Evolutionary conservation across 2,888 invertebrate species (phyloP).

Genomic region (Brachyptera putata): DNA sequence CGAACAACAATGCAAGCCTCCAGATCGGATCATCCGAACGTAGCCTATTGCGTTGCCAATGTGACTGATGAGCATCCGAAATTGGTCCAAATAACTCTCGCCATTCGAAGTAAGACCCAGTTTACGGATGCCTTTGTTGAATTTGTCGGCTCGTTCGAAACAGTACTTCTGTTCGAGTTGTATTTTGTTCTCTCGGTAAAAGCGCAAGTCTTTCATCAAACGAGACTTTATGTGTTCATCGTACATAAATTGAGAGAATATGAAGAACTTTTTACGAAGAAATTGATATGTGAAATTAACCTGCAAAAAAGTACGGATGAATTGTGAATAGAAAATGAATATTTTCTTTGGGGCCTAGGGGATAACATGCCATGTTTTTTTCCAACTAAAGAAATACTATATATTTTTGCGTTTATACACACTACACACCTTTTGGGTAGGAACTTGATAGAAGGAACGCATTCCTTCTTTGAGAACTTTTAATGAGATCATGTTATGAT

Average conservation of each 20-base stretch:
- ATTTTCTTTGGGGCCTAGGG: too few relatives aligned
- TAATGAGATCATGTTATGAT: too few relatives aligned
- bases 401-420: too few relatives aligned
- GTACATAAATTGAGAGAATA: slow-evolving; percentile 94
- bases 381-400: background rate
- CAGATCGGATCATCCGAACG: slow-evolving; percentile 88
- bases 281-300: slow-evolving; percentile 91
- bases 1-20: slow-evolving; percentile 87
- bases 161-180: slow-evolving; percentile 67
- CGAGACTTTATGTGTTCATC: slow-evolving; percentile 97
- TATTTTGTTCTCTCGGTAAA: slow-evolving; percentile 70
- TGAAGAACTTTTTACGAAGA: slow-evolving; percentile 84
- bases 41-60: slow-evolving; percentile 97
- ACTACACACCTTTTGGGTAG: too few relatives aligned
- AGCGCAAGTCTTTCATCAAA: slow-evolving; percentile 80
- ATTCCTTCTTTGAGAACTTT: too few relatives aligned
- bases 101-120: slow-evolving; percentile 79
- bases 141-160: slow-evolving; percentile 88
- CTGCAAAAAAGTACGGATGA: slow-evolving; percentile 40
- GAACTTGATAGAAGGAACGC: too few relatives aligned
- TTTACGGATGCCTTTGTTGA: slow-evolving; percentile 85
- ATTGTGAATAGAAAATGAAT: background rate
- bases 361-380: background rate
- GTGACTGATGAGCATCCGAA: slow-evolving; percentile 86
- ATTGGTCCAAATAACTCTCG: slow-evolving; percentile 86